phyloP scores from a whole-genome alignment of 1,140 invertebrate species.

The Caenorhabditis briggsae region DNA sequence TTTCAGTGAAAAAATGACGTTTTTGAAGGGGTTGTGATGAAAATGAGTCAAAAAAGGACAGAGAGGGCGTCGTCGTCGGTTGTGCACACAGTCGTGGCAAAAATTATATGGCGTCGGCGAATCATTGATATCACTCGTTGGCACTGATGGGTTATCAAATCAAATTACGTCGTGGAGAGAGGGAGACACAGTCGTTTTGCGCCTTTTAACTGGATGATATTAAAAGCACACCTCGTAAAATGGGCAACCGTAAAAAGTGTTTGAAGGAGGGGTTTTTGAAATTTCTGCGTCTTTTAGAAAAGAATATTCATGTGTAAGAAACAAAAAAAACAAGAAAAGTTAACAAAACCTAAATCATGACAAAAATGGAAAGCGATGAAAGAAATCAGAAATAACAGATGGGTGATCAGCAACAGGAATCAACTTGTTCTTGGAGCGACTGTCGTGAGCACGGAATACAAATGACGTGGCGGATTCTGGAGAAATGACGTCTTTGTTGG shows the following conservation, averaged over 20 bases:
- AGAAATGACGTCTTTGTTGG: not conserved
- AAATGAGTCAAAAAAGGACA: slow-evolving; percentile 36
- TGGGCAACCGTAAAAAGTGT: not conserved
- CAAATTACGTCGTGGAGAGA: slow-evolving; percentile 36
- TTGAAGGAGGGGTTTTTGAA: not conserved
- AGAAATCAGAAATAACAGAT: slow-evolving; percentile 1
- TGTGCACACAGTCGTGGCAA: slow-evolving; percentile 40
- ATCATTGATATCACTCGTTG: slow-evolving; percentile 19
- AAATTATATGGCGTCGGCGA: slow-evolving; percentile 35
- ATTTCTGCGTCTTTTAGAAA: not conserved
- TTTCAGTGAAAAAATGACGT: not conserved
- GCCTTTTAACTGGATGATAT: slow-evolving; percentile 42
- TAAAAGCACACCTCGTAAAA: slow-evolving; percentile 20
- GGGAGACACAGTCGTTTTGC: not conserved
- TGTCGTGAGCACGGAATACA: slow-evolving; percentile 32
- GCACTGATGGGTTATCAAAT: slow-evolving; percentile 15
- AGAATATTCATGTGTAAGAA: not conserved
- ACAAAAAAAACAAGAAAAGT: not conserved
- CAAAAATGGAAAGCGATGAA: slow-evolving; percentile 28
- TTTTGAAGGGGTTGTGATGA: not conserved
- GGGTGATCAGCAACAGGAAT: slow-evolving; percentile 17
- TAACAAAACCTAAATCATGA: not conserved
- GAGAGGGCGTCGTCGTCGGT: slow-evolving; percentile 16
- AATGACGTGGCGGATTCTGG: not conserved
- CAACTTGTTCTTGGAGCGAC: slow-evolving; percentile 27